Percentiles rank a stretch among this genome's conserved stretches.
phyloP scores from a whole-genome alignment of 2,113 vertebrate species.

The Gambusia holbrooki region DNA sequence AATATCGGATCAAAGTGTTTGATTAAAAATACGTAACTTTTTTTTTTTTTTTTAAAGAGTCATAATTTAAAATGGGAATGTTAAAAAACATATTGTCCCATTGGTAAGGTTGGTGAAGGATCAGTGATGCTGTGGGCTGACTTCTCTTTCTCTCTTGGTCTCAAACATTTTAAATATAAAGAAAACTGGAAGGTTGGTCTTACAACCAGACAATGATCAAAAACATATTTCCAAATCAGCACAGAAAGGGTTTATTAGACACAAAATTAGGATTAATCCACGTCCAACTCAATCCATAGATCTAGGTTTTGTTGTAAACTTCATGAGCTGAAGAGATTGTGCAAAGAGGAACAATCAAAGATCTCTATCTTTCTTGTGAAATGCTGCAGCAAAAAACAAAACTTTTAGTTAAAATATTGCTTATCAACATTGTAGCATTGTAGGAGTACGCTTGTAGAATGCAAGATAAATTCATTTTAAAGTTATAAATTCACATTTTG shows the following conservation, averaged over 20 bases:
- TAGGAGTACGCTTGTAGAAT: neutral
- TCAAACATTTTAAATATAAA: neutral
- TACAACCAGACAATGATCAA: neutral
- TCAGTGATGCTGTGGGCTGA: neutral
- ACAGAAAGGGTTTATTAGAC: too few species aligned
- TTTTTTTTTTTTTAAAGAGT: too few species aligned
- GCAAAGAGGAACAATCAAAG: neutral
- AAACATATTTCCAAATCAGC: neutral
- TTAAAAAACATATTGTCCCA: too few species aligned
- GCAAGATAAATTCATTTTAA: neutral
- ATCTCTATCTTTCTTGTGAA: neutral
- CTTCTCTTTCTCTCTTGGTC: neutral
- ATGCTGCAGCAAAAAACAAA: neutral
- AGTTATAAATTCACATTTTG: neutral
- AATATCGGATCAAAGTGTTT: too few species aligned
- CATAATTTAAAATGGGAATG: too few species aligned
- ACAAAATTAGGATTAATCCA: too few species aligned
- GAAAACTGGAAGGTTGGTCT: neutral
- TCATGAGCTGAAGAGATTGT: too few species aligned
- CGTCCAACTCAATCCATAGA: too few species aligned
- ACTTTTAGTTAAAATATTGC: neutral
- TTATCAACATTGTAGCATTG: neutral
- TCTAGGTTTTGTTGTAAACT: too few species aligned
- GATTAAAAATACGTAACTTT: too few species aligned
- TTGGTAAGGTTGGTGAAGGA: neutral